Base-by-base conservation (phyloP, 92 coral and sea anemone species). In the Bergia sp. region DNA sequence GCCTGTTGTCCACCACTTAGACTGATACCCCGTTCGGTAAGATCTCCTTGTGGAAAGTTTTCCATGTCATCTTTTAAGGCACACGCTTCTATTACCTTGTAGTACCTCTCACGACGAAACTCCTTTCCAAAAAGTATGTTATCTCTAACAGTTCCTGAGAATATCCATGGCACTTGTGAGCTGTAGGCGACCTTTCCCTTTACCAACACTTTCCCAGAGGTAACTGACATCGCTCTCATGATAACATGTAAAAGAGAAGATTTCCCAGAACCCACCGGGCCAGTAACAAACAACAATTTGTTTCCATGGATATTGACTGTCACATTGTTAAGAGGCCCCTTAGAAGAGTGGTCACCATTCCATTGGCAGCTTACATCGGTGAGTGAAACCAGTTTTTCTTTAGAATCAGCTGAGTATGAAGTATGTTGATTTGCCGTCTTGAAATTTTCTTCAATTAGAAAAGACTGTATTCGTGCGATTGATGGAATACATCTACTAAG, bases 71-170 rank as follows among this genome's bases (percentile, higher is more conserved):
- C 38, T 9, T 8, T 72, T 72, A 72, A 72, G 15, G 76, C 76
- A 72, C 76, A 72, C 12, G 76, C 76, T 0, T 72, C 76, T 5
- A 72, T 37, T 10, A 72, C 76, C 23, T 36, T 9, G 40, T n/a
- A 9, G 76, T 72, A 72, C 38, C 15, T 72, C 40, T 72, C 76
- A 21, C 7, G 39, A 38, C 40, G 11, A 37, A 72, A 37, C 76
- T n/a, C 40, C 40, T 72, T 72, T 8, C 76, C 76, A 72, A 72
- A 72, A 39, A 72, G 76, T 36, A 72, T 72, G 15, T 72, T 72
- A 72, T 72, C 76, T 39, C 12, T 11, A 13, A 72, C 76, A 9
- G 76, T 72, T 11, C 76, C 76, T 72, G 76, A 72, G 76, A 72
- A 72, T 72, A 72, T 72, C 76, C 76, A 72, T 15, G 76, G 39